A percentile compares a stretch with the other conserved stretches of the same genome.
These are phyloP conservation scores for Corythoichthys intestinalis DNA, from an alignment of 2,113 vertebrate species.

Conservation along the genomic window DNA sequence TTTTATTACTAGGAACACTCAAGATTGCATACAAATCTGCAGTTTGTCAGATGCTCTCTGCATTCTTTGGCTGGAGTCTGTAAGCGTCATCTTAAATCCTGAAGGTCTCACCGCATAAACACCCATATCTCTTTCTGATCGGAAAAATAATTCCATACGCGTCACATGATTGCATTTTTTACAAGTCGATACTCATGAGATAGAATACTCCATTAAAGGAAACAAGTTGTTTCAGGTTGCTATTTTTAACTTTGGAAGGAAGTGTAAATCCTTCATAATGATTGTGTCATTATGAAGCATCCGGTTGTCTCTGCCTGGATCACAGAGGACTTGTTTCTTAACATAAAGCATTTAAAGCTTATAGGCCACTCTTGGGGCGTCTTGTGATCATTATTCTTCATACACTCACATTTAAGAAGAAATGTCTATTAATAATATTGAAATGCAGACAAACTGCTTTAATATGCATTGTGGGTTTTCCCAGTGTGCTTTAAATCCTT, in stretches of 20 bases:
- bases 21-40: slow-evolving; percentile 8
- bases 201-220: neutral
- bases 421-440: neutral
- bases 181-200: slow-evolving; percentile 8
- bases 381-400: neutral
- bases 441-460: neutral
- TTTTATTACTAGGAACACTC: neutral
- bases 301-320: slow-evolving; percentile 4
- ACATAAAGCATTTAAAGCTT: neutral
- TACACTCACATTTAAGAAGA: neutral
- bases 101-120: neutral
- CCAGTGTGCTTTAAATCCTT: neutral
- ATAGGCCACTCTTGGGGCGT: neutral
- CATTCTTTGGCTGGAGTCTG: slow-evolving; percentile 5
- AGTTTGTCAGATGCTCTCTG: neutral
- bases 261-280: slow-evolving; percentile 27
- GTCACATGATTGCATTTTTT: slow-evolving; percentile 13
- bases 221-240: neutral
- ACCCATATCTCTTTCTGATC: slow-evolving; percentile 3
- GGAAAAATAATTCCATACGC: neutral
- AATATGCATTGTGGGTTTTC: neutral
- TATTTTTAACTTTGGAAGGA: slow-evolving; percentile 9
- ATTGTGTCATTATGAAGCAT: slow-evolving; percentile 30
- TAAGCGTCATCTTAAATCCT: neutral
- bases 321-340: slow-evolving; percentile 1